Evolutionary conservation across 2,797 vertebrate species (phyloP).

Genomic region (Ambastaia sidthimunki): DNA sequence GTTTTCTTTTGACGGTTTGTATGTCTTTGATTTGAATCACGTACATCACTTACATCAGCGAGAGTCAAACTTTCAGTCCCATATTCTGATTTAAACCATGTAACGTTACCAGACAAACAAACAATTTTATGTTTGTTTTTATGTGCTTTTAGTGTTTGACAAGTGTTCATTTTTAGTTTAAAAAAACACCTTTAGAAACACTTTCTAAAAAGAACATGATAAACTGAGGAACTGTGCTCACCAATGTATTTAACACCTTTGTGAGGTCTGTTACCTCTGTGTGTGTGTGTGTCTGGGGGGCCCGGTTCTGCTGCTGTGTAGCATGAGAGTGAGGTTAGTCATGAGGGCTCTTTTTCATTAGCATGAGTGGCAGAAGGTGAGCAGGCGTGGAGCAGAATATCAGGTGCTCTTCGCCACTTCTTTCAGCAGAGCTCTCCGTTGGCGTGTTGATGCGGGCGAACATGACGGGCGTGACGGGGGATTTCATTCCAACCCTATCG

Average conservation of each 20-base stretch:
- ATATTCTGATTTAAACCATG: no score
- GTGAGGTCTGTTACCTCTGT: slow-evolving; percentile 19
- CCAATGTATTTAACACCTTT: not conserved
- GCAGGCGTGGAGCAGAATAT: slow-evolving; percentile 37
- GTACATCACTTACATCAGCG: not conserved
- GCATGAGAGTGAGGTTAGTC: slow-evolving; percentile 33
- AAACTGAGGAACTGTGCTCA: not conserved
- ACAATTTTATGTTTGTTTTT: not conserved
- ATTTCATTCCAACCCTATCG: slow-evolving; percentile 21
- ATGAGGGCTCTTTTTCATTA: slow-evolving; percentile 62
- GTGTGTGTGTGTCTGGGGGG: slow-evolving; percentile 34
- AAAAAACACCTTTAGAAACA: not conserved
- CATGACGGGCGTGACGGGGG: slow-evolving; percentile 45
- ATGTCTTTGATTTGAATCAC: not conserved
- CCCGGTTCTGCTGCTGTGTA: slow-evolving; percentile 26
- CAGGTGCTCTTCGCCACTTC: slow-evolving; percentile 33
- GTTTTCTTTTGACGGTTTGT: not conserved
- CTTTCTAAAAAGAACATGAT: not conserved
- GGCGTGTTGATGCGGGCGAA: slow-evolving; percentile 52
- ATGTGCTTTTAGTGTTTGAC: not conserved
- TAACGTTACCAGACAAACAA: no score
- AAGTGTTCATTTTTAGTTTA: not conserved
- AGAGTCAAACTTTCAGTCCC: not conserved
- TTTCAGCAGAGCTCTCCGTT: slow-evolving; percentile 11
- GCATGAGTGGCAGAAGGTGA: slow-evolving; percentile 49